phyloP scores from a whole-genome alignment of 2,797 vertebrate species.

The Sus cebifrons region DNA sequence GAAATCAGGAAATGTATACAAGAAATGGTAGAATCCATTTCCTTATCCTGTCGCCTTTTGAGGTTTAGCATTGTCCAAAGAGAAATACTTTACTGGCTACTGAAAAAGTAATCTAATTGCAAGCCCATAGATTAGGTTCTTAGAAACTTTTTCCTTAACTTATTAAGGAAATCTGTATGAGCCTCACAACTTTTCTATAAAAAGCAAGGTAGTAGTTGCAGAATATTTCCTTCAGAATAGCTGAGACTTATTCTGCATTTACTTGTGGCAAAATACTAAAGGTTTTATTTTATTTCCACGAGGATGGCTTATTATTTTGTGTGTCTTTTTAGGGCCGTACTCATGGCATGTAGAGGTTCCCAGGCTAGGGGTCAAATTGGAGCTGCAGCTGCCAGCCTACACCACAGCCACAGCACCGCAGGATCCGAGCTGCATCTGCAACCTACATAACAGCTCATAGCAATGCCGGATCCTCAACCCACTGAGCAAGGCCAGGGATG shows the following conservation, averaged over 20 bases:
- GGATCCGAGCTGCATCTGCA: too few species aligned
- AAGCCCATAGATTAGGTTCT: neutral
- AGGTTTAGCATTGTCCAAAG: constrained; percentile 24
- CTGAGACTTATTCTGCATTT: neutral
- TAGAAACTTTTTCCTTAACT: constrained; percentile 5
- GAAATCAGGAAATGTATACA: constrained; percentile 9
- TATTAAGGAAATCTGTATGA: neutral
- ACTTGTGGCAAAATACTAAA: neutral
- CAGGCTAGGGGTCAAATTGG: too few species aligned
- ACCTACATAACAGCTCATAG: too few species aligned
- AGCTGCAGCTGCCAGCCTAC: too few species aligned
- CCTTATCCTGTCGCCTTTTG: neutral
- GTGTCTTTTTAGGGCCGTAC: too few species aligned
- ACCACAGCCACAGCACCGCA: too few species aligned
- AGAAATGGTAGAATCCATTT: constrained; percentile 22
- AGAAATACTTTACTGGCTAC: neutral
- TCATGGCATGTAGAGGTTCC: too few species aligned
- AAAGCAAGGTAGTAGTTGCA: neutral
- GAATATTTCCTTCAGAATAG: constrained; percentile 29
- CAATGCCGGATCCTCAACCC: too few species aligned
- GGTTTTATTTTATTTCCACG: neutral
- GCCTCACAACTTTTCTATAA: neutral
- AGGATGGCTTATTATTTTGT: neutral
- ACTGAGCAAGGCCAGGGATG: too few species aligned
- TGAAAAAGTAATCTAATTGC: constrained; percentile 25